phyloP scores from a whole-genome alignment of 2,888 invertebrate species.

The Megaustenia siamemsis region DNA sequence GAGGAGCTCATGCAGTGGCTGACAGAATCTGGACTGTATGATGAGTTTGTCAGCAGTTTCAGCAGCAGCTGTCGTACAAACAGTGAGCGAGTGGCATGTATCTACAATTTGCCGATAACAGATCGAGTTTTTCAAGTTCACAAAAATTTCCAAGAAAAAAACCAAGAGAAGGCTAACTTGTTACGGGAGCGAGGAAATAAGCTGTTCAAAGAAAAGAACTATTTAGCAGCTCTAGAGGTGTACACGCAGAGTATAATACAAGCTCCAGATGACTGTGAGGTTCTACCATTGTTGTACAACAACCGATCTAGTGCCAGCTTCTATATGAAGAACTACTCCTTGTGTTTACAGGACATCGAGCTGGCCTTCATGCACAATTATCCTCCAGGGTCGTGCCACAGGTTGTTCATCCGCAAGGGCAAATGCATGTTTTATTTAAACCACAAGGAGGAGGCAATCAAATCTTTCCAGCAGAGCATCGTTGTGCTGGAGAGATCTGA shows the following conservation, averaged over 20 bases:
- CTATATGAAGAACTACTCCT: constrained; percentile 71
- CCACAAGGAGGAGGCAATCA: constrained; percentile 79
- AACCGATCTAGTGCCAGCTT: constrained; percentile 78
- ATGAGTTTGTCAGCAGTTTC: constrained; percentile 41
- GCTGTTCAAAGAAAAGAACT: constrained; percentile 70
- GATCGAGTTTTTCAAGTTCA: constrained; percentile 23
- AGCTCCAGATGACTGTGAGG: constrained; percentile 63
- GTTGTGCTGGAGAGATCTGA: constrained; percentile 55
- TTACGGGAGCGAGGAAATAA: constrained; percentile 77
- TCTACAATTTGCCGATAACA: constrained; percentile 31
- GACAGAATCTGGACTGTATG: not conserved
- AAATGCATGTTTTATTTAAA: constrained; percentile 84
- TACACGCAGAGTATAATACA: constrained; percentile 71
- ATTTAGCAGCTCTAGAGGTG: constrained; percentile 66
- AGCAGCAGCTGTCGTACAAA: constrained; percentile 29
- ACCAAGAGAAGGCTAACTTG: constrained; percentile 63
- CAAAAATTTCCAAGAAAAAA: constrained; percentile 39
- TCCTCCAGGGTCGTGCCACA: constrained; percentile 84
- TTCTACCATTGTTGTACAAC: constrained; percentile 69
- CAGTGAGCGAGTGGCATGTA: constrained; percentile 38
- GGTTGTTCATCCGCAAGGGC: constrained; percentile 85
- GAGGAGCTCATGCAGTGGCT: constrained; percentile 20
- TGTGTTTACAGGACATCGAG: constrained; percentile 74
- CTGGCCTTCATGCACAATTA: constrained; percentile 82
- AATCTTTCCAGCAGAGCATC: constrained; percentile 67